Percentiles rank a stretch among this genome's conserved stretches.
Evolutionary conservation across 92 coral and sea anemone species (phyloP).

Genomic region (Palythoa grandiflora): DNA sequence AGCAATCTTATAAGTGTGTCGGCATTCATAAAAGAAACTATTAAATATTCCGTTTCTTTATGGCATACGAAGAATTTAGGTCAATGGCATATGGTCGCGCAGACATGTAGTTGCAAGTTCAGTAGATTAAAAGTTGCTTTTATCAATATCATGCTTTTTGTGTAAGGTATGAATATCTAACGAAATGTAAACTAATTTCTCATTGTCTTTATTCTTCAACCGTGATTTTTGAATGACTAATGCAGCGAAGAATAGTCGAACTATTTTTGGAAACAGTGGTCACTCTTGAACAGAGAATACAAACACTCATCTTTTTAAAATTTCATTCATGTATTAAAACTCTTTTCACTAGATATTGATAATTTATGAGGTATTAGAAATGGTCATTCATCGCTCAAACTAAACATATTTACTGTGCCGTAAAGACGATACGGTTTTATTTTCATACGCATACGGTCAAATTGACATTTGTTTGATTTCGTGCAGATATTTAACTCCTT

Average conservation of each 20-base stretch:
- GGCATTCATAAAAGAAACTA: slow-evolving; percentile 16
- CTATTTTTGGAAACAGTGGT: slow-evolving; percentile 48
- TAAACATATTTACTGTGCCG: not conserved
- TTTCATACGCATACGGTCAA: slow-evolving; percentile 8
- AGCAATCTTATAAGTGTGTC: slow-evolving; percentile 8
- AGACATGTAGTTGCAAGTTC: not conserved
- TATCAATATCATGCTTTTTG: not conserved
- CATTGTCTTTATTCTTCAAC: slow-evolving; percentile 24
- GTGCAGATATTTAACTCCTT: slow-evolving; percentile 39
- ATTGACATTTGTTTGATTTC: slow-evolving; percentile 40
- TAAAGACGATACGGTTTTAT: not conserved
- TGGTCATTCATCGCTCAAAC: not conserved
- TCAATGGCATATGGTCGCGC: not conserved
- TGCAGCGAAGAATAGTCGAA: not conserved
- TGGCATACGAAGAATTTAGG: not conserved
- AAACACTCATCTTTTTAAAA: slow-evolving; percentile 23
- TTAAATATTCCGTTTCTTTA: not conserved
- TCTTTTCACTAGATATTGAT: slow-evolving; percentile 4
- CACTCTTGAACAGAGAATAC: slow-evolving; percentile 30
- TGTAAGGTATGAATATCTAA: not conserved
- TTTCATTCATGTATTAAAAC: slow-evolving; percentile 29
- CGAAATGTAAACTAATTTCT: not conserved
- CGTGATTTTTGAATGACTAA: slow-evolving; percentile 23
- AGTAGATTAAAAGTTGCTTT: not conserved
- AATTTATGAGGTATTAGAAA: not conserved